Percentiles rank a stretch among this genome's conserved stretches.
Conservation (phyloP, 2,888 invertebrate species). For the Hydrotaea diabolus region DNA sequence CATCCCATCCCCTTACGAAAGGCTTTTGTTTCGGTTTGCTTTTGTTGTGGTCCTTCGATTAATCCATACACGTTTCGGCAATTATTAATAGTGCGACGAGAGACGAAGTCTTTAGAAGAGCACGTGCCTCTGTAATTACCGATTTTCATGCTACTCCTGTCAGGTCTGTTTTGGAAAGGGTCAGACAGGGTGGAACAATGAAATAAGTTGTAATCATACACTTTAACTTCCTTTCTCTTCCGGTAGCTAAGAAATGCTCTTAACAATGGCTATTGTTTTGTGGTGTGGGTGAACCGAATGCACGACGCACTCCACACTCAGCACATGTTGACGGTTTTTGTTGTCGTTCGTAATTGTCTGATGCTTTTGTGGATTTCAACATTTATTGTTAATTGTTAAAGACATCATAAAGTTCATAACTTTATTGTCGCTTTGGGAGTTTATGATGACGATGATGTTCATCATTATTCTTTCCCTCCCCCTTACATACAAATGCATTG, state of each 20-base stretch:
- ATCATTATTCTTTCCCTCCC: background rate
- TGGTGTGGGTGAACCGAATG: background rate
- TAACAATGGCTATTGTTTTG: constrained; percentile 8
- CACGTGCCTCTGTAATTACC: constrained; percentile 20
- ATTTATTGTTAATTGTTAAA: constrained; percentile 53
- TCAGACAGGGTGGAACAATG: background rate
- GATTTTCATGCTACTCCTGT: constrained; percentile 8
- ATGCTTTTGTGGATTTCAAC: background rate
- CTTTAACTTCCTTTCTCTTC: background rate
- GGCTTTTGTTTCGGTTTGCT: too few relatives aligned
- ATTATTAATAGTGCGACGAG: constrained; percentile 13
- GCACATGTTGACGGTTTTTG: too few relatives aligned
- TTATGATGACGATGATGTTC: constrained; percentile 2
- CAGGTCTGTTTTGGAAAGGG: background rate
- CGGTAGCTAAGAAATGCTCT: background rate
- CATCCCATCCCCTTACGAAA: background rate
- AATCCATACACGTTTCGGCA: constrained; percentile 9
- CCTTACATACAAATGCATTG: too few relatives aligned
- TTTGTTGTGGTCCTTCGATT: background rate
- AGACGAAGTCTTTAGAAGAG: background rate
- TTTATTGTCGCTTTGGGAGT: constrained; percentile 24
- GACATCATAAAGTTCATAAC: constrained; percentile 54
- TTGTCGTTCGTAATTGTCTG: background rate
- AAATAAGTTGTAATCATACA: background rate
- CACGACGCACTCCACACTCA: background rate